These are phyloP conservation scores for Ptychadena robeensis DNA, from an alignment of 2,797 vertebrate species.

Conservation along the genomic window DNA sequence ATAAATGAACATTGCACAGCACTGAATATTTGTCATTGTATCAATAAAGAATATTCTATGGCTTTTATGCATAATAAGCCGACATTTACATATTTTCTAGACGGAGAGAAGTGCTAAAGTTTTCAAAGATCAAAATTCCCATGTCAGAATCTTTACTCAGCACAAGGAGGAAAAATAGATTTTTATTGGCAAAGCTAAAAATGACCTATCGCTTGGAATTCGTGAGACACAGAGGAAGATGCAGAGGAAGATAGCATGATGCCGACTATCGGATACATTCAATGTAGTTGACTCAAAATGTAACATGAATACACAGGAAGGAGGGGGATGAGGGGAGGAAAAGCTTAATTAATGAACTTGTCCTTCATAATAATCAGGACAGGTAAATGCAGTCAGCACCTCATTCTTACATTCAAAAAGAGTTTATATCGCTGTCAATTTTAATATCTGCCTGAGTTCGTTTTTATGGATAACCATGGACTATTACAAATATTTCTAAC, in stretches of 20 bases:
- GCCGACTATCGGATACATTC: slow-evolving; percentile 3
- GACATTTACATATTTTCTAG: slow-evolving; percentile 51
- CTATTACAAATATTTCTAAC: no score
- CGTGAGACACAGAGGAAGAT: slow-evolving; percentile 1
- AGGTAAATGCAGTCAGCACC: no score
- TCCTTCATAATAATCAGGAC: neutral
- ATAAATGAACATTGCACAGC: slow-evolving; percentile 13
- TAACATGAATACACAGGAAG: no score
- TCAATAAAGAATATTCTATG: slow-evolving; percentile 50
- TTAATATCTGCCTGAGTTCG: no score
- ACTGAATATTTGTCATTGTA: slow-evolving; percentile 23
- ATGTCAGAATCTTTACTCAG: slow-evolving; percentile 10
- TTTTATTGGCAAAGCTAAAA: slow-evolving; percentile 29
- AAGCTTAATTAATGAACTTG: neutral
- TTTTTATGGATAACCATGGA: no score
- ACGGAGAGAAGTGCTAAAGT: slow-evolving; percentile 27
- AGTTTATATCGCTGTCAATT: no score
- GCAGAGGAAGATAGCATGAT: slow-evolving; percentile 5
- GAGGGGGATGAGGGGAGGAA: neutral
- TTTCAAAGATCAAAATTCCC: slow-evolving; percentile 37
- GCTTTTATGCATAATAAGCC: slow-evolving; percentile 26
- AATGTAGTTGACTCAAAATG: neutral
- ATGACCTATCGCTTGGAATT: slow-evolving; percentile 31
- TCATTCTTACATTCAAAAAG: no score
- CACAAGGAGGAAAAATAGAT: slow-evolving; percentile 13